These are phyloP conservation scores for Cyaniris semiargus DNA, from an alignment of 2,888 invertebrate genomes.

Conservation along the genomic window DNA sequence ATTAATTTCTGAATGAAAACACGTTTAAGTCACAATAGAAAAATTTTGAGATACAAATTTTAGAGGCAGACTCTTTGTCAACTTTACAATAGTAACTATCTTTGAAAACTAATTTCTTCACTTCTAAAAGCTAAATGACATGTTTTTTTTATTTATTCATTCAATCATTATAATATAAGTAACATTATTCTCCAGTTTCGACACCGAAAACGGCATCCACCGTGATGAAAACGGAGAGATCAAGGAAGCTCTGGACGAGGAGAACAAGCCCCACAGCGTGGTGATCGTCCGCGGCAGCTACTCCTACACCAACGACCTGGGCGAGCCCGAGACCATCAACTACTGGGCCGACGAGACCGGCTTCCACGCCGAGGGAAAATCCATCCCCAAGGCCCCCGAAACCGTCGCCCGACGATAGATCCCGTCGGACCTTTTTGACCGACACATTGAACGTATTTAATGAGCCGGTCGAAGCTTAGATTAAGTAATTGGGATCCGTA, in stretches of 20 bases:
- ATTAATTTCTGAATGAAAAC: no score
- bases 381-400: constrained; percentile 73
- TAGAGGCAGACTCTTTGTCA: no score
- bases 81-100: no score
- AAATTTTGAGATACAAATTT: not conserved
- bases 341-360: constrained; percentile 84
- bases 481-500: constrained; percentile 35
- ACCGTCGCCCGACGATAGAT: constrained; percentile 46
- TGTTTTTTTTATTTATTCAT: no score
- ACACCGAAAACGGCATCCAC: constrained; percentile 79
- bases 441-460: constrained; percentile 39
- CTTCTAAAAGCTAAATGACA: not conserved
- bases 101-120: not conserved
- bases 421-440: constrained; percentile 36
- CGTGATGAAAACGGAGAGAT: constrained; percentile 73
- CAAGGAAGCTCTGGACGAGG: constrained; percentile 70
- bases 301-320: constrained; percentile 78
- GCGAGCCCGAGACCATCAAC: constrained; percentile 70
- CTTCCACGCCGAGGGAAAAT: constrained; percentile 81
- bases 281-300: constrained; percentile 81
- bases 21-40: not conserved
- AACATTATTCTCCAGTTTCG: constrained; percentile 60
- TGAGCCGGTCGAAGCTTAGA: constrained; percentile 28
- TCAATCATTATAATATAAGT: not conserved
- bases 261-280: constrained; percentile 78